Conservation (phyloP, 1,140 invertebrate species). For the Armadillidium nasatum region DNA sequence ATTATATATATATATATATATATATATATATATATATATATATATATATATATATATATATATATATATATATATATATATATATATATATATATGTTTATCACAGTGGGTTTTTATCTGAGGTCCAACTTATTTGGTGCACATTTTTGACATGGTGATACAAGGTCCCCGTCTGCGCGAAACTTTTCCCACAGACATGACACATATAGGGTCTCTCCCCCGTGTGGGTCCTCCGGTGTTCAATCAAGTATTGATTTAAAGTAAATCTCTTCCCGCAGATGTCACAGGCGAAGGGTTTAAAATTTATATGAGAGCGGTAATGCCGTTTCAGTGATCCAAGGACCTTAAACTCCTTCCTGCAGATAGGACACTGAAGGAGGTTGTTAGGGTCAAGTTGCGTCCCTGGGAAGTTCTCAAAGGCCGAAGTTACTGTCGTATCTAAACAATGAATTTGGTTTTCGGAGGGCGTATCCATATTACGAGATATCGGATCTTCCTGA, state of each 20-base stretch:
- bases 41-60: neutral
- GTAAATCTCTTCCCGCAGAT: conserved; percentile 53
- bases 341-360: conserved; percentile 59
- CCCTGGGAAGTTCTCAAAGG: neutral
- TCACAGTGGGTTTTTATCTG: conserved; percentile 36
- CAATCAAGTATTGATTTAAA: conserved; percentile 74
- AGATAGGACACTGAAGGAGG: conserved; percentile 61
- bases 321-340: conserved; percentile 48
- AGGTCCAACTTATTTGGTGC: conserved; percentile 59
- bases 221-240: conserved; percentile 70
- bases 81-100: neutral
- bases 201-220: conserved; percentile 69
- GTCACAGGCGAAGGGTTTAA: conserved; percentile 53
- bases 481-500: too few relatives aligned
- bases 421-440: neutral
- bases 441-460: too few relatives aligned
- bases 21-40: too few relatives aligned
- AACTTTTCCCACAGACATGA: conserved; percentile 73
- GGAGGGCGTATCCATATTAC: too few relatives aligned
- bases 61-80: conserved; percentile 34
- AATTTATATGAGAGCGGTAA: conserved; percentile 51
- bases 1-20: too few relatives aligned
- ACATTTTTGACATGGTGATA: conserved; percentile 83
- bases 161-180: conserved; percentile 72
- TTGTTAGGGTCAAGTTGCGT: conserved; percentile 19